Conservation (phyloP, 1,140 invertebrate genomes). For the Heliconius nattereri region DNA sequence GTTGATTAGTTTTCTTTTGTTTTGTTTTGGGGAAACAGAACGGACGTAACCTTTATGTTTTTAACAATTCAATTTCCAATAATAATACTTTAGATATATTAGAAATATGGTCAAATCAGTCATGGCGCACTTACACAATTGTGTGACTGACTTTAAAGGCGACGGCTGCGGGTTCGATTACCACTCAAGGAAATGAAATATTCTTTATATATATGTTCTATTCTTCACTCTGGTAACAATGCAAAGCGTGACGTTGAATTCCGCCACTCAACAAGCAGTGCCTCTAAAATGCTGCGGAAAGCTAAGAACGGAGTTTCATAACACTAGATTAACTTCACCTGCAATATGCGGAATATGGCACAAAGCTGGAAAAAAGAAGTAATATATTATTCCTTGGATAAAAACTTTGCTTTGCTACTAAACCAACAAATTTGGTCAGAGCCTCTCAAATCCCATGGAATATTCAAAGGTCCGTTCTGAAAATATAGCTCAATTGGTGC, state of each 20-base stretch:
- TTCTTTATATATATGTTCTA: too few relatives aligned
- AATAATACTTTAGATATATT: background rate
- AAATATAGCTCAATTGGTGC: constrained; percentile 72
- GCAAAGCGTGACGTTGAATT: too few relatives aligned
- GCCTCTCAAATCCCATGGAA: constrained; percentile 69
- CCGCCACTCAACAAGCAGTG: too few relatives aligned
- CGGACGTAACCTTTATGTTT: background rate
- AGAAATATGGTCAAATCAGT: background rate
- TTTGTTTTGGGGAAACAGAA: background rate
- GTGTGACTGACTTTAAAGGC: too few relatives aligned
- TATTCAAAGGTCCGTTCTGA: constrained; percentile 69
- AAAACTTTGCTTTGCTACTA: constrained; percentile 29
- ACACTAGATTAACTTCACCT: too few relatives aligned
- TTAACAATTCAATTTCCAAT: background rate
- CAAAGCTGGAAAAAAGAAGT: background rate
- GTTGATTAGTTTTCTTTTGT: constrained; percentile 6
- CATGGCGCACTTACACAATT: too few relatives aligned
- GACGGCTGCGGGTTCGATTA: too few relatives aligned
- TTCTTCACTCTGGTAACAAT: too few relatives aligned
- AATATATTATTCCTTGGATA: background rate
- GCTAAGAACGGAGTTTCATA: too few relatives aligned
- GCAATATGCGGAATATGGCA: too few relatives aligned
- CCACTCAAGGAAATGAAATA: too few relatives aligned
- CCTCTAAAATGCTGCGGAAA: too few relatives aligned
- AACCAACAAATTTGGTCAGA: constrained; percentile 56